Base-by-base conservation (phyloP, 2,888 invertebrate species). In the Catonia carolina region DNA sequence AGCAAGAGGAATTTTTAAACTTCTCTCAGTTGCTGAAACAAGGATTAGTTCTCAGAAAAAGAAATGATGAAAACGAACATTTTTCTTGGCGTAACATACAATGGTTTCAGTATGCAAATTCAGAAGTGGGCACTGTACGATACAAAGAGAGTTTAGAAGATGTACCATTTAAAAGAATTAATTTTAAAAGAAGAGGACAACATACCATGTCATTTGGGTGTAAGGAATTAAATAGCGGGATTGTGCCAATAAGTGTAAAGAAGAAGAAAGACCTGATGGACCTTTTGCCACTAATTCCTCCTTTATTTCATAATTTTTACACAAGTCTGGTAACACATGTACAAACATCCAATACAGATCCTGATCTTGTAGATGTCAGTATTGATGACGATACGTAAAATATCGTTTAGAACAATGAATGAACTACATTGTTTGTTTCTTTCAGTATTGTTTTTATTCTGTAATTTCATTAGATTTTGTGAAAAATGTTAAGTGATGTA, bases 51-150 rank as follows among this genome's bases (percentile, higher is more conserved):
- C 41, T 41, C 41, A 41, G 33, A 12, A 49, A 31, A 14, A 31
- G 23, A 14, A 49, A 49, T n/a, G 49, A 49, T 49, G 27, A 31
- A 12, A 31, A 31, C 12, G 49, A 31, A 33, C 23, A 14, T 18
- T 49, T 49, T 31, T 49, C 33, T 49, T 49, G 49, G 49, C 49
- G 31, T 18, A 27, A 49, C 23, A 31, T 49, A 31, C 23, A 31
- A 49, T 49, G 31, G 49, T 31, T 49, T 23, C 31, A 31, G 17
- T 49, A 31, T 15, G 31, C 18, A 31, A 49, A 49, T 2, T 17
- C 41, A 31, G 31, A 49, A 49, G n/a, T 7, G 17, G 49, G 31
- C 33, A 23, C n/a, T 31, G 49, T 49, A 12, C 33, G 23, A 15
- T 49, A 31, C 17, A 33, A 49, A 31, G 31, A 41, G 31, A 49